Percentiles rank a stretch among this genome's conserved stretches.
These are phyloP conservation scores for Monarcha castaneiventris DNA, from an alignment of 2,113 vertebrate genomes.

Conservation along the genomic window DNA sequence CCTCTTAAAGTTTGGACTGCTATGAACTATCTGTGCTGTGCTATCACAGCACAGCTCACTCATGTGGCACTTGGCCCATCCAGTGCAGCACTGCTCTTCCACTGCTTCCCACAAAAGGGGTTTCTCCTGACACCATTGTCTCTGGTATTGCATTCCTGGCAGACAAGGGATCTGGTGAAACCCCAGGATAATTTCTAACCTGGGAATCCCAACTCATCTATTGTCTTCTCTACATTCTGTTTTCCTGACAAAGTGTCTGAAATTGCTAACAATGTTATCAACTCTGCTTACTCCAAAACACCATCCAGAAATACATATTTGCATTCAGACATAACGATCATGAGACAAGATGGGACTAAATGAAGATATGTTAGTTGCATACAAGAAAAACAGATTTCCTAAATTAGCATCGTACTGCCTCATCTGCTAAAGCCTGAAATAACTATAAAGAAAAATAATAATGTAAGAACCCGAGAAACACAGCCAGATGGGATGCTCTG, in stretches of 20 bases:
- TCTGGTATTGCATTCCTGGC: background rate
- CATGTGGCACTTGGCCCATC: background rate
- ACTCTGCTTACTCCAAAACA: background rate
- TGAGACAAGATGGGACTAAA: conserved; percentile 31
- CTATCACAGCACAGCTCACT: background rate
- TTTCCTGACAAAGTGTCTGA: conserved; percentile 21
- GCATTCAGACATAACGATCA: conserved; percentile 10
- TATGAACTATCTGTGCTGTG: too few species aligned
- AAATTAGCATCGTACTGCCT: conserved; percentile 6
- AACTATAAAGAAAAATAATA: conserved; percentile 41
- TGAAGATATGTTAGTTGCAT: conserved; percentile 1
- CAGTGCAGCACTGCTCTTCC: background rate
- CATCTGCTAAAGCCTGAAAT: conserved; percentile 46
- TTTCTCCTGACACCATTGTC: background rate
- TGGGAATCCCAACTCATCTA: background rate
- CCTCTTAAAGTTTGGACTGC: background rate
- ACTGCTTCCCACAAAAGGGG: background rate
- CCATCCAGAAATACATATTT: conserved; percentile 24
- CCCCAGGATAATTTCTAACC: background rate
- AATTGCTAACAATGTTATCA: background rate
- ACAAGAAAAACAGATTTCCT: conserved; percentile 39
- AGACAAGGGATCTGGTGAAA: background rate
- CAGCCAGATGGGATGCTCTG: conserved; percentile 22
- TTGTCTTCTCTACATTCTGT: background rate
- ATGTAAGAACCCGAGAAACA: background rate